Base-by-base conservation (phyloP, 1,140 invertebrate species). In the Trissolcus basalis region DNA sequence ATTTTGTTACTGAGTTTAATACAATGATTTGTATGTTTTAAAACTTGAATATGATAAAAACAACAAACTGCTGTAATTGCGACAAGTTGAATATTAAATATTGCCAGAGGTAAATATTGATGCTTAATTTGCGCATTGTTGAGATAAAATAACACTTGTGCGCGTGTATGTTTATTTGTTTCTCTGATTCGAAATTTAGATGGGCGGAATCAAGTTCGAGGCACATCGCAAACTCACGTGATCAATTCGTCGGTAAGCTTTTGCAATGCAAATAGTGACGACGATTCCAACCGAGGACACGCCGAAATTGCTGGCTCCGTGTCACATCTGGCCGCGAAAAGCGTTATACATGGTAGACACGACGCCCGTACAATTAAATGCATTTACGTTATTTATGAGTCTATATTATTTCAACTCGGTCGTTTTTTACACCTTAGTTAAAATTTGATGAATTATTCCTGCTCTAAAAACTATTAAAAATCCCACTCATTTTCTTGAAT, bases 241-340 rank as follows among this genome's bases (percentile, higher is more conserved):
- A 50, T 44, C 61, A 47, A 67, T 77, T 65, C 64, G 69, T 58
- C 61, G 54, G 55, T 53, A 61, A 27, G 80, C 80, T 81, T 86
- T 85, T 82, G 79, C 83, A 86, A 82, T 86, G 83, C 84, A 84
- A 85, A 86, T 86, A 73, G 50, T 48, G 56, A 69, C 77, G 60
- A 60, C 65, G 71, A 67, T 77, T 77, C 67, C 39, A 67, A 67
- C 56, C 45, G 64, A 60, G 51, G 64, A 73, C 56, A 73, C 58
- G 61, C 71, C 55, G 49, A 75, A 70, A 79, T 74, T 75, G 69
- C 69, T 73, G 19, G 75, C 69, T 78, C 59, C 60, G 65, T 78
- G 75, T 78, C 60, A 50, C 64, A 69, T 69, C 69, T 73, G 75
- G 35, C 59, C 64, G 53, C 48, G 60, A 53, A 39, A 39, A 73